Evolutionary conservation across 2,113 vertebrate species (phyloP).

Genomic region (Abramis brama): DNA sequence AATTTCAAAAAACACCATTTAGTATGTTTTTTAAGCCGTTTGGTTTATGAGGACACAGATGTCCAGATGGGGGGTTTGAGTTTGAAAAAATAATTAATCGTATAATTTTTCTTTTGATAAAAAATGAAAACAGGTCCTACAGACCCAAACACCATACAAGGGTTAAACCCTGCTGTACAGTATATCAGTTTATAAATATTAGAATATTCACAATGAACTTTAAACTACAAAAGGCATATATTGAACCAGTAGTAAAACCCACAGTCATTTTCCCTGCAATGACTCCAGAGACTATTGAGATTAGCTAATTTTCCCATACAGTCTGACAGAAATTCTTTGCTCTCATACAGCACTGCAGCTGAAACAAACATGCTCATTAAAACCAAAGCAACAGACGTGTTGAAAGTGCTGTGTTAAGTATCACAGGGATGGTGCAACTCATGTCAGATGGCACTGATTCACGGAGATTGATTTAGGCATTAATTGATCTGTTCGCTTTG

Average conservation of each 20-base stretch:
- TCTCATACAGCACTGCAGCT: background rate
- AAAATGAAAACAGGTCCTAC: too few species aligned
- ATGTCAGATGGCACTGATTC: conserved; percentile 32
- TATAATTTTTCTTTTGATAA: too few species aligned
- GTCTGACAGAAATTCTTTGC: background rate
- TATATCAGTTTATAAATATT: background rate
- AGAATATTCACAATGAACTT: background rate
- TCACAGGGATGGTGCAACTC: conserved; percentile 30
- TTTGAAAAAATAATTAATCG: too few species aligned
- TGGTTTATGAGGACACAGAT: too few species aligned
- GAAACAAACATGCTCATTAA: conserved; percentile 21
- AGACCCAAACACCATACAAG: too few species aligned
- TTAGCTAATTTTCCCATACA: conserved; percentile 7
- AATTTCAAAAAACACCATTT: too few species aligned
- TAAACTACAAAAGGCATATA: background rate
- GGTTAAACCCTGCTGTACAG: background rate
- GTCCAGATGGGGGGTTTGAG: too few species aligned
- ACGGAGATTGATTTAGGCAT: conserved; percentile 1
- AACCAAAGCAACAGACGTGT: conserved; percentile 4
- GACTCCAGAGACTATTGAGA: background rate
- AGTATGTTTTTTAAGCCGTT: too few species aligned
- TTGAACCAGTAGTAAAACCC: background rate
- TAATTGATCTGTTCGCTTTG: conserved; percentile 16
- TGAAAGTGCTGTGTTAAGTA: conserved; percentile 20
- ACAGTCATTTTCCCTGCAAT: background rate